Conservation (phyloP, 53 echinoderm and acorn worm genomes). For the Glandiceps talaboti region DNA sequence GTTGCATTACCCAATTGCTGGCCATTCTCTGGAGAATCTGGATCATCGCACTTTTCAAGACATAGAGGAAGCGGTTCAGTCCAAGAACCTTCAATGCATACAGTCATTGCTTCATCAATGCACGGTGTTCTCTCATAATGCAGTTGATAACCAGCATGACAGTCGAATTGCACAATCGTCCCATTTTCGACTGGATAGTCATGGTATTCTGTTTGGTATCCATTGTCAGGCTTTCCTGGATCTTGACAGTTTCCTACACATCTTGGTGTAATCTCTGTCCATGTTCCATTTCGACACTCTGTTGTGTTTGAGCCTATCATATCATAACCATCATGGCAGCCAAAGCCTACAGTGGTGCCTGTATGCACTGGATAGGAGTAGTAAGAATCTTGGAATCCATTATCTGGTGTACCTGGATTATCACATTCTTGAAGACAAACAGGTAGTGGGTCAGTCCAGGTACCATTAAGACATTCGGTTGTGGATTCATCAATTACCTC, state of each 20-base stretch:
- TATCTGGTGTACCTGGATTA: not conserved
- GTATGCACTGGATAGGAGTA: not conserved
- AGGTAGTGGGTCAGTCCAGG: not conserved
- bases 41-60: not conserved
- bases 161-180: not conserved
- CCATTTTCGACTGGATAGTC: not conserved
- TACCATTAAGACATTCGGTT: not conserved
- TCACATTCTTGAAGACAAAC: not conserved
- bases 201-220: not conserved
- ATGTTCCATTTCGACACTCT: not conserved
- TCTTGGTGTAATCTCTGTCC: not conserved
- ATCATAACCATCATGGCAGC: not conserved
- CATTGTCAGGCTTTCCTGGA: not conserved
- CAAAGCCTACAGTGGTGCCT: not conserved
- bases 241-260: not conserved
- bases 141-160: not conserved
- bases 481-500: not conserved
- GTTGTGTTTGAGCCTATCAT: not conserved
- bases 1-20: not conserved
- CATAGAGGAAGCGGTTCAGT: not conserved
- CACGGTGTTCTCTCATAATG: not conserved
- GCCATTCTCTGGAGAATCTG: not conserved
- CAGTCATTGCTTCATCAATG: not conserved
- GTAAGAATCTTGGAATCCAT: not conserved
- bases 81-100: not conserved